phyloP scores from a whole-genome alignment of 1,140 invertebrate species.

The Antheraea mylitta region DNA sequence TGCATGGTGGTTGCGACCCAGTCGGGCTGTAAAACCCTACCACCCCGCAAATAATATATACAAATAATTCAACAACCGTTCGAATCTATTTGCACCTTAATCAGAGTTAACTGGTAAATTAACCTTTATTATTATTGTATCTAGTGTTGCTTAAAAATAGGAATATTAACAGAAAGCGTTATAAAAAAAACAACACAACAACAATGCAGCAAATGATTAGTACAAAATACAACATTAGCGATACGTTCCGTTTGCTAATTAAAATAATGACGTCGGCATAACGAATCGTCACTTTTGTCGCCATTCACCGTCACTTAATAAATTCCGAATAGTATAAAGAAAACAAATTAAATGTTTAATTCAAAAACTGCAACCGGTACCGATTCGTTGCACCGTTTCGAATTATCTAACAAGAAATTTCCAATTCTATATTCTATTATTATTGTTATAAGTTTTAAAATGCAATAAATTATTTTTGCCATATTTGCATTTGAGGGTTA shows the following conservation, averaged over 20 bases:
- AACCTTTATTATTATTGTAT: background rate
- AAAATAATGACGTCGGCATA: conserved; percentile 61
- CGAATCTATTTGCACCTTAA: no score
- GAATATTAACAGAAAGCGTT: background rate
- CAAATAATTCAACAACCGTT: no score
- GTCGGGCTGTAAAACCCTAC: no score
- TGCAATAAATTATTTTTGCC: background rate
- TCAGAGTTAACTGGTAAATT: no score
- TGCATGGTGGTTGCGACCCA: no score
- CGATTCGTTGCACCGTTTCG: conserved; percentile 50
- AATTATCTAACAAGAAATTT: conserved; percentile 21
- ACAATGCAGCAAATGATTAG: conserved; percentile 1
- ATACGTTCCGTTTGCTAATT: conserved; percentile 29
- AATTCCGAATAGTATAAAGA: conserved; percentile 50
- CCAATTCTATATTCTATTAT: background rate
- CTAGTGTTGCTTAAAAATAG: background rate
- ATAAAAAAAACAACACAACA: background rate
- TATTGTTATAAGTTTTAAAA: background rate
- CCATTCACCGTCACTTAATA: conserved; percentile 35
- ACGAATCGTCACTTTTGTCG: conserved; percentile 46
- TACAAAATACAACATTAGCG: background rate
- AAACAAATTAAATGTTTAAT: conserved; percentile 74
- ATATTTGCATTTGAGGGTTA: background rate
- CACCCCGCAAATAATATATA: no score
- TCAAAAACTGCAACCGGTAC: conserved; percentile 58